These are phyloP conservation scores for Oreotrochilus melanogaster DNA, from an alignment of 2,113 vertebrate species.

Conservation along the genomic window DNA sequence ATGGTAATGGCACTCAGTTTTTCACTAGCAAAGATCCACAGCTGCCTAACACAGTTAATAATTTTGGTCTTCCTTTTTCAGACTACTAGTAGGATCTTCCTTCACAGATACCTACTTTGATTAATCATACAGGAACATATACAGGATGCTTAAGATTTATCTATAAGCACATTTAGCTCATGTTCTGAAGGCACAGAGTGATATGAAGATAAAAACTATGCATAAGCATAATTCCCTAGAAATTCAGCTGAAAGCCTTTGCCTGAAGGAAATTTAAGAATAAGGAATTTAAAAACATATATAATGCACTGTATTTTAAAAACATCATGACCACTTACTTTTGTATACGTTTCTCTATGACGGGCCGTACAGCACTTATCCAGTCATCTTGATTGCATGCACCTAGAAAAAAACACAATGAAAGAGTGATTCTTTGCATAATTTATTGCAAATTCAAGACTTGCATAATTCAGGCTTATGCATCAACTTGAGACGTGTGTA, in stretches of 20 bases:
- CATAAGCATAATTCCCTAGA: neutral
- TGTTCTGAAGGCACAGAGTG: neutral
- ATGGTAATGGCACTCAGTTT: neutral
- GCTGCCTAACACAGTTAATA: neutral
- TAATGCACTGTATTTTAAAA: neutral
- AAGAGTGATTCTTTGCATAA: neutral
- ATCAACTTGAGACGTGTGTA: neutral
- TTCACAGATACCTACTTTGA: neutral
- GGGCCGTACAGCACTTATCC: slow-evolving; percentile 94
- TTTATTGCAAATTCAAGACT: neutral
- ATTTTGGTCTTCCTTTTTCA: neutral
- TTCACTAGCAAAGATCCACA: neutral
- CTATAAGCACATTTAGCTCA: neutral
- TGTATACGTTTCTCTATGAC: slow-evolving; percentile 99
- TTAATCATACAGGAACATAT: neutral
- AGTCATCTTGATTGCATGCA: slow-evolving; percentile 92
- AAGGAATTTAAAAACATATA: neutral
- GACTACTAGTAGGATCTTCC: neutral
- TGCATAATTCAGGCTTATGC: neutral
- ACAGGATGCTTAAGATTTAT: neutral
- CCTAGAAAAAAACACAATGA: slow-evolving; percentile 73
- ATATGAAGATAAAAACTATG: neutral
- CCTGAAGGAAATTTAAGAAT: neutral
- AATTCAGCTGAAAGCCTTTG: neutral
- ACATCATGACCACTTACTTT: slow-evolving; percentile 83